Conservation (phyloP, 92 coral and sea anemone species). For the Porites evermanni region DNA sequence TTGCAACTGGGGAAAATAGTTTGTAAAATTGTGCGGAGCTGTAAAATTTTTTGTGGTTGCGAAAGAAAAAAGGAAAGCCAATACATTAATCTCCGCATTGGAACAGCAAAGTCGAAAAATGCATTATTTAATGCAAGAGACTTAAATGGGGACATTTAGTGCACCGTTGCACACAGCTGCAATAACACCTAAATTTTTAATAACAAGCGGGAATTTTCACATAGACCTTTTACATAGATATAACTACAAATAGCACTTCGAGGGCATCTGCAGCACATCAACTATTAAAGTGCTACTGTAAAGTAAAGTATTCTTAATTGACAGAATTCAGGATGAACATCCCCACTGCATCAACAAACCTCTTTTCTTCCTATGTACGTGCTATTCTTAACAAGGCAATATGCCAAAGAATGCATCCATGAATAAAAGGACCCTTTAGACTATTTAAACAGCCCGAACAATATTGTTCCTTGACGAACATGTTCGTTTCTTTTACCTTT, state of each 20-base stretch:
- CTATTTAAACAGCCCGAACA: neutral
- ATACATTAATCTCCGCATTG: neutral
- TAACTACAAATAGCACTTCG: too few relatives aligned
- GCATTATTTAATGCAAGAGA: neutral
- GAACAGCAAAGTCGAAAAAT: neutral
- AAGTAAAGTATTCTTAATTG: neutral
- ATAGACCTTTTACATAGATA: neutral
- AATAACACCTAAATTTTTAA: neutral
- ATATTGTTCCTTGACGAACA: neutral
- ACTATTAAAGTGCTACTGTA: neutral
- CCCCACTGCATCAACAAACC: neutral
- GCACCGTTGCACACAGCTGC: neutral
- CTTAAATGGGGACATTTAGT: neutral
- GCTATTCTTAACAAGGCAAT: neutral
- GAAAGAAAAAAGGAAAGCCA: neutral
- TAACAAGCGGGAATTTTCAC: neutral
- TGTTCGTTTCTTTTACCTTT: neutral
- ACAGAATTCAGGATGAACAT: neutral
- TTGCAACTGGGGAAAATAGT: neutral
- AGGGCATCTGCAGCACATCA: too few relatives aligned
- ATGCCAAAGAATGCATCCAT: slow-evolving; percentile 7
- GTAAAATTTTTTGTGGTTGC: neutral
- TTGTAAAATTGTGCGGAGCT: neutral
- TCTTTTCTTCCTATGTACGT: neutral
- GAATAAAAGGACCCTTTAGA: neutral